These are phyloP conservation scores for Paramisgurnus dabryanus DNA, from an alignment of 2,113 vertebrate genomes.

Conservation along the genomic window DNA sequence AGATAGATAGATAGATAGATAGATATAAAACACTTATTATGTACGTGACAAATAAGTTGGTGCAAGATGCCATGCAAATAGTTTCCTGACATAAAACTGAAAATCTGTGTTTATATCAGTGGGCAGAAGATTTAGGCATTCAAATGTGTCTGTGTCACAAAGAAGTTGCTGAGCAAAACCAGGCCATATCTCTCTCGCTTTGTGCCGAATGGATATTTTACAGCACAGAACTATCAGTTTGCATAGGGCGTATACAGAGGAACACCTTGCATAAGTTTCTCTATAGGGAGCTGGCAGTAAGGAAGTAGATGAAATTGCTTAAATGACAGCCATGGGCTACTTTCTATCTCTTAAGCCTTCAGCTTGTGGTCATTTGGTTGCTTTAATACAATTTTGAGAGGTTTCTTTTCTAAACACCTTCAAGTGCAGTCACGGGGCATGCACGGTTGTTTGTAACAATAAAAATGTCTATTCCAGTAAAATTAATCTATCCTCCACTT, in stretches of 20 bases:
- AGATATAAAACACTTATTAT: too few species aligned
- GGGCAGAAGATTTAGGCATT: slow-evolving; percentile 19
- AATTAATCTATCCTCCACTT: slow-evolving; percentile 40
- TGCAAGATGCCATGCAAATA: neutral
- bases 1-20: too few species aligned
- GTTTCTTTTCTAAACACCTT: neutral
- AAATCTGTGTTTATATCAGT: neutral
- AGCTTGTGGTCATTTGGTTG: neutral
- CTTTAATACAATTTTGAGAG: slow-evolving; percentile 2
- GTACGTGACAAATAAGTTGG: neutral
- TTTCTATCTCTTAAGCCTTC: slow-evolving; percentile 26
- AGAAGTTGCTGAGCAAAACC: slow-evolving; percentile 25
- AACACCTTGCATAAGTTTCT: slow-evolving; percentile 35
- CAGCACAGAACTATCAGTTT: slow-evolving; percentile 24
- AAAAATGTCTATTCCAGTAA: neutral
- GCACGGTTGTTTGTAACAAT: neutral
- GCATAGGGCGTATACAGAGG: slow-evolving; percentile 26
- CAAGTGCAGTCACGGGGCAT: neutral
- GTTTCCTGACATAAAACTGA: neutral
- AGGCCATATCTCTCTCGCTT: slow-evolving; percentile 34
- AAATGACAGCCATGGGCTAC: slow-evolving; percentile 32
- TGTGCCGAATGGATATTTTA: slow-evolving; percentile 40
- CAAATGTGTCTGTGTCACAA: slow-evolving; percentile 41
- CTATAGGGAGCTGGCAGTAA: slow-evolving; percentile 25
- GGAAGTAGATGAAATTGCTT: slow-evolving; percentile 9